Percentiles rank a stretch among this genome's conserved stretches.
Conservation (phyloP, 2,797 vertebrate genomes). For the Semaprochilodus insignis region DNA sequence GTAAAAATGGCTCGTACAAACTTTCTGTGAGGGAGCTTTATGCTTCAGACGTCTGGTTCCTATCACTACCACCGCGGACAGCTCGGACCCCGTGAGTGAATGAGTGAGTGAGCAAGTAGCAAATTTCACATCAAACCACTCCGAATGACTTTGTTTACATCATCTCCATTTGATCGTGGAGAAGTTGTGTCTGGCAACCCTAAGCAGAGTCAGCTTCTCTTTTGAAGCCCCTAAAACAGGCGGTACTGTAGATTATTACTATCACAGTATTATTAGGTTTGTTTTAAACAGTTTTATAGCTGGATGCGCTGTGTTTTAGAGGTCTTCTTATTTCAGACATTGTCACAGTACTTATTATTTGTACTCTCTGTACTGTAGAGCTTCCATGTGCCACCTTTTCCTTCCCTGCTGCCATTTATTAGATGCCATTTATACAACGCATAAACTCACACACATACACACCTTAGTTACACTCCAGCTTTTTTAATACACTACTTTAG, state of each 20-base stretch:
- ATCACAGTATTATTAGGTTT: background rate
- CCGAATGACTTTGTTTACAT: no score
- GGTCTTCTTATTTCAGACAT: background rate
- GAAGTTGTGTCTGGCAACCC: background rate
- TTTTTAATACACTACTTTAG: background rate
- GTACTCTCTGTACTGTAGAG: background rate
- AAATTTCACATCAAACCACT: no score
- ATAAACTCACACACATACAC: background rate
- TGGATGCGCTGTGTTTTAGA: background rate
- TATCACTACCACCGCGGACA: no score
- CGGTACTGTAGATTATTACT: background rate
- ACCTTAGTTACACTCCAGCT: slow-evolving; percentile 1
- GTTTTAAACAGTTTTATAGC: background rate
- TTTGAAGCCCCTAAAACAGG: background rate
- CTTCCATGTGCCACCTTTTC: background rate
- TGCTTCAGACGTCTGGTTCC: no score
- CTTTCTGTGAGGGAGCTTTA: no score
- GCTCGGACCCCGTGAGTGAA: no score
- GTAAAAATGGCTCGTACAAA: no score
- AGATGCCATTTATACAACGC: background rate
- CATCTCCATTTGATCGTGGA: no score
- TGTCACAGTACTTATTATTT: background rate
- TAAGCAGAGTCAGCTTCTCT: background rate
- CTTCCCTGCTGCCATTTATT: slow-evolving; percentile 1
- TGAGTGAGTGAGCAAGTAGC: no score